Percentiles rank a stretch among this genome's conserved stretches.
Conservation (phyloP, 2,113 vertebrate species). For the Aleadryas rufinucha region DNA sequence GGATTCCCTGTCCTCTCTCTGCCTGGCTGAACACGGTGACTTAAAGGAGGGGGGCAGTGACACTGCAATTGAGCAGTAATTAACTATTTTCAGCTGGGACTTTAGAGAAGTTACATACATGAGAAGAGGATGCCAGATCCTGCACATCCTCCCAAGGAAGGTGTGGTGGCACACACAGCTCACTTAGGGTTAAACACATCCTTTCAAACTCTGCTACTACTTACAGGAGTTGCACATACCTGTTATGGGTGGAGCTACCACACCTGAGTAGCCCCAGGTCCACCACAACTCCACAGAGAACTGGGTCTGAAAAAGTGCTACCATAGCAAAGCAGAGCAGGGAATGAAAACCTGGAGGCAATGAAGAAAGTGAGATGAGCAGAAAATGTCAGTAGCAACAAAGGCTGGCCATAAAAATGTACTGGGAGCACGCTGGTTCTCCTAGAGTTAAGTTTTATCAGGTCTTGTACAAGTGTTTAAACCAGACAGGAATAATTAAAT, state of each 20-base stretch:
- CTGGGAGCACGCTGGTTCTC: fast-evolving
- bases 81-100: background rate
- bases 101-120: background rate
- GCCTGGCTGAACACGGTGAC: background rate
- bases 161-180: background rate
- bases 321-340: background rate
- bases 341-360: background rate
- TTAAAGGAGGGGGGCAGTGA: background rate
- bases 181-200: background rate
- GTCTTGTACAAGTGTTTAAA: background rate
- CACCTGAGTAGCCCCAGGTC: background rate
- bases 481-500: constrained; percentile 22
- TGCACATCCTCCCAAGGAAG: background rate
- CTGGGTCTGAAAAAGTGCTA: background rate
- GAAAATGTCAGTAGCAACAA: background rate
- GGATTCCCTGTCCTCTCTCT: background rate
- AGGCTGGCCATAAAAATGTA: background rate
- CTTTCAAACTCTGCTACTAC: background rate
- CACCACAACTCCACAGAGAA: background rate
- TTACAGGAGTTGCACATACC: background rate
- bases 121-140: background rate
- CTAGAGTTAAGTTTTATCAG: background rate
- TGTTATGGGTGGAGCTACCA: background rate
- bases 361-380: background rate
- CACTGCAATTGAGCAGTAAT: background rate